These are phyloP conservation scores for Zhuqinia jingwanae DNA, from an alignment of 2,888 invertebrate genomes.

Conservation along the genomic window DNA sequence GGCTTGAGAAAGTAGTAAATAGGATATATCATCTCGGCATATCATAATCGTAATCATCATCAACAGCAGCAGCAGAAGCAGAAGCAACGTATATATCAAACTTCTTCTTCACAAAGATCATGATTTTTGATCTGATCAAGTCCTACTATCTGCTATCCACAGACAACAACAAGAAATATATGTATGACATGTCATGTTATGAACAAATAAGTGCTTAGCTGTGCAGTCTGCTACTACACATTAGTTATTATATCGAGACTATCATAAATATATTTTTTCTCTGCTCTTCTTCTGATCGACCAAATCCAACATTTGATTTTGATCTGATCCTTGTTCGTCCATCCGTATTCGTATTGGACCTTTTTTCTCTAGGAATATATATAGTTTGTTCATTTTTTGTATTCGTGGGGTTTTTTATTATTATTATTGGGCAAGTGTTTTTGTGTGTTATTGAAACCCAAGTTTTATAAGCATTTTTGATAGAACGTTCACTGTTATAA, in stretches of 20 bases:
- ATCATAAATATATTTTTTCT: no score
- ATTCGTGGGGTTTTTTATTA: no score
- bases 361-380: background rate
- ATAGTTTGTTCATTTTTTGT: constrained; percentile 39
- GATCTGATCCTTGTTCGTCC: constrained; percentile 39
- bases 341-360: constrained; percentile 11
- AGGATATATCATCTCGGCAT: no score
- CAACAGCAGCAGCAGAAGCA: no score
- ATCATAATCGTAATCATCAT: constrained; percentile 8
- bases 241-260: no score
- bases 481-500: background rate
- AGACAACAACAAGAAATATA: background rate
- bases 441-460: background rate
- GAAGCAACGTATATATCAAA: no score
- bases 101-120: background rate
- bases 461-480: background rate
- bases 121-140: background rate
- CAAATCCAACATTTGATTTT: constrained; percentile 54
- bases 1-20: constrained; percentile 1
- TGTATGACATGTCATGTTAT: background rate
- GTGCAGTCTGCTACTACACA: no score
- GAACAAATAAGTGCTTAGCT: constrained; percentile 35
- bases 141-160: background rate
- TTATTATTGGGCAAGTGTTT: no score
- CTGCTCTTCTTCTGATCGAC: constrained; percentile 40